Percentiles rank a stretch among this genome's conserved stretches.
phyloP scores from a whole-genome alignment of 1,140 invertebrate genomes.

The Dolichoris vasculosae region DNA sequence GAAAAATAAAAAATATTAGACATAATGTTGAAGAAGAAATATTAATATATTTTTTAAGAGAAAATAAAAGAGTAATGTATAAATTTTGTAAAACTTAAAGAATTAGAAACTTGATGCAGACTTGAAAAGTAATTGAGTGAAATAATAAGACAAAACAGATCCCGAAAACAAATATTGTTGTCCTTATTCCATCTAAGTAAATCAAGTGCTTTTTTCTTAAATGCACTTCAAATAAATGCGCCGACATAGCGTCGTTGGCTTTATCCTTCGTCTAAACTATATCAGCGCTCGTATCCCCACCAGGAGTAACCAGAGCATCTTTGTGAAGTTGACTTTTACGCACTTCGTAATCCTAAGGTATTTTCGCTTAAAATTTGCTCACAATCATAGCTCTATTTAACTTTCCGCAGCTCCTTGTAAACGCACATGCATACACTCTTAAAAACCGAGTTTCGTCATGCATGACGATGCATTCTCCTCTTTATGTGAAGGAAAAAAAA shows the following conservation, averaged over 20 bases:
- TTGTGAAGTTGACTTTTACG: slow-evolving; percentile 41
- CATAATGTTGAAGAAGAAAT: no score
- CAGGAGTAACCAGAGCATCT: neutral
- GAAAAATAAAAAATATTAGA: no score
- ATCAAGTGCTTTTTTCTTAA: neutral
- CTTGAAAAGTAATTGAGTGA: neutral
- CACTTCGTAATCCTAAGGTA: slow-evolving; percentile 26
- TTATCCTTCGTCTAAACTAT: neutral
- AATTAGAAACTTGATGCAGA: neutral
- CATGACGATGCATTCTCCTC: slow-evolving; percentile 34
- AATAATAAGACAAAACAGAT: neutral
- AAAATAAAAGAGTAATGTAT: neutral
- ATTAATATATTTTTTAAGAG: no score
- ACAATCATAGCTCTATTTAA: slow-evolving; percentile 42
- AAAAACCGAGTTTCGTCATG: slow-evolving; percentile 19
- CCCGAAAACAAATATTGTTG: neutral
- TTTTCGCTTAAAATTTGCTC: slow-evolving; percentile 18
- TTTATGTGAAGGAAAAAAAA: neutral
- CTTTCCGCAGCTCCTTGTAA: neutral
- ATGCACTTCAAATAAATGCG: neutral
- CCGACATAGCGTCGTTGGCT: neutral
- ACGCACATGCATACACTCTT: neutral
- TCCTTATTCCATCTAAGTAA: neutral
- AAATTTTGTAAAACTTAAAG: neutral
- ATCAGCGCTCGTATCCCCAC: neutral